These are phyloP conservation scores for Chelonus insularis DNA, from an alignment of 1,140 invertebrate genomes.

Conservation along the genomic window DNA sequence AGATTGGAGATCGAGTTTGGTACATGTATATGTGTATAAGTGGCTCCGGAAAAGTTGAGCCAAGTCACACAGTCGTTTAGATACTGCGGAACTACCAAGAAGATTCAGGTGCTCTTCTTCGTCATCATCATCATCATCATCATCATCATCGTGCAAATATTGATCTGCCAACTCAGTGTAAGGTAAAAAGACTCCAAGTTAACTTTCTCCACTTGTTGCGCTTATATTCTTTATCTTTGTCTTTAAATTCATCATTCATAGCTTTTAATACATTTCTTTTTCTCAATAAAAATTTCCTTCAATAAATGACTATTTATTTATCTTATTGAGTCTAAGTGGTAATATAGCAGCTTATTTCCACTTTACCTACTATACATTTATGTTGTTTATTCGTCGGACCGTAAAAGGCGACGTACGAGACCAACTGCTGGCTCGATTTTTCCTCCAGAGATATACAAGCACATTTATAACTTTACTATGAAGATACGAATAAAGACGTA, in stretches of 20 bases:
- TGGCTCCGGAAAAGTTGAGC: conserved; percentile 29
- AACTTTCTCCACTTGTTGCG: conserved; percentile 1
- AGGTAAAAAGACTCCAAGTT: not conserved
- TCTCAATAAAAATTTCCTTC: too few species aligned
- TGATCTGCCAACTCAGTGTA: not conserved
- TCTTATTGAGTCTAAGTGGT: not conserved
- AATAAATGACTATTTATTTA: too few species aligned
- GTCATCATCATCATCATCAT: not conserved
- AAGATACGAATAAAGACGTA: not conserved
- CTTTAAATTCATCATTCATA: not conserved
- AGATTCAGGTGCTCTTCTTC: not conserved
- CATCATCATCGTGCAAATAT: not conserved
- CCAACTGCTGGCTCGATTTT: not conserved
- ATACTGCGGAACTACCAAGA: conserved; percentile 15
- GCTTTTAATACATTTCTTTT: too few species aligned
- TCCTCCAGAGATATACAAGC: not conserved
- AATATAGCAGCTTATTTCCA: conserved; percentile 20
- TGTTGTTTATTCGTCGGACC: conserved; percentile 24
- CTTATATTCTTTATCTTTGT: not conserved
- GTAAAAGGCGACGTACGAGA: conserved; percentile 33
- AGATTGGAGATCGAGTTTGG: conserved; percentile 35
- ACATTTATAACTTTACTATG: conserved; percentile 6
- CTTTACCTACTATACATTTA: not conserved
- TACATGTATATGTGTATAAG: conserved; percentile 26
- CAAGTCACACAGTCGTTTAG: conserved; percentile 21